Evolutionary conservation across 2,888 invertebrate species (phyloP), one percentile per base, ranked within the genome.

Genomic region (Agriopis marginaria): DNA sequence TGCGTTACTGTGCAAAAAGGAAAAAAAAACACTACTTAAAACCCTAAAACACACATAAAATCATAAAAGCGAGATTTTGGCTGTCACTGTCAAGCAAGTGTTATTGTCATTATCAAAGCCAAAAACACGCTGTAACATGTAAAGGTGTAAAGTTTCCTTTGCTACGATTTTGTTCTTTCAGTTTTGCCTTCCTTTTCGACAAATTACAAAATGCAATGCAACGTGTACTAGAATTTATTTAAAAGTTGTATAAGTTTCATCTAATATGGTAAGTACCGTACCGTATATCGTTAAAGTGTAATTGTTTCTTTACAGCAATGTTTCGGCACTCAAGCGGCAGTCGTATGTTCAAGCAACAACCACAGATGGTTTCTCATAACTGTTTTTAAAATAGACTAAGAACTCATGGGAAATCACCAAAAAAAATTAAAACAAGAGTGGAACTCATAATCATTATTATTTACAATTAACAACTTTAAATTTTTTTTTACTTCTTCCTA

Each of bases 181-280:
- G 17, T 9, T 2, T 40, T 54, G n/a, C 4, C 39, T 32, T 32
- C 32, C 5, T 7, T 23, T 50, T 11, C 11, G 6, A n/a, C 39
- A 2, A 44, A 56, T 42, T 55, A 56, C 14, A 54, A 60, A 2
- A 59, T 61, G 60, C 49, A 32, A 45, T 51, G 51, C 51, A 54
- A 62, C 32, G 63, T 63, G 62, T 53, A 45, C 32, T 9, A 63
- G 3, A 14, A 17, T 11, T 63, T 23, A 54, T n/a, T 14, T n/a
- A 44, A 42, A 14, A 63, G 10, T 8, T 59, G 40, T 42, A 8
- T 23, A 47, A 59, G 6, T 23, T n/a, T 10, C n/a, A 6, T 5
- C 1, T 14, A 63, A 63, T n/a, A 63, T 63, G 63, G 63, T 63
- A 54, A 63, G 32, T 14, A 44, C 7, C 14, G 9, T 55, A 39